Evolutionary conservation across 2,113 vertebrate genomes (phyloP), one percentile per base, ranked within the genome.

Genomic region (Regulus satrapa): DNA sequence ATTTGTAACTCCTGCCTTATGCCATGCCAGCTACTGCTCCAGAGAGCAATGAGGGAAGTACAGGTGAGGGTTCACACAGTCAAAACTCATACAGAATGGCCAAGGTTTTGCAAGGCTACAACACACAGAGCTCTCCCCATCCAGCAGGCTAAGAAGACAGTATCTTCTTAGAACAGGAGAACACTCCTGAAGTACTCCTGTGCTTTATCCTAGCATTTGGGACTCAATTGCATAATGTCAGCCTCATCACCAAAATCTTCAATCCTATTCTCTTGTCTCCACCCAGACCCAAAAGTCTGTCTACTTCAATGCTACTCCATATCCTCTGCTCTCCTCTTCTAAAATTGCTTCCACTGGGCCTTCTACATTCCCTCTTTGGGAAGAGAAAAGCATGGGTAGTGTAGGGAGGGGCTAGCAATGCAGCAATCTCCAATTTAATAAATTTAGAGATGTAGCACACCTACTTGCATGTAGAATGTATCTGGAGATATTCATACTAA

Each of bases 1-100:
- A 84, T 89, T 97, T 87, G 54, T 49, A 61, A 82, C 76, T 84
- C 75, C 64, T 87, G 48, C 38, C 63, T 55, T 71, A 54, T 26
- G 49, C 23, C 23, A 66, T 91, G 85, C 83, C 91, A 94, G 83
- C 69, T 76, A 52, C 78, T 69, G 69, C 81, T 95, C 41, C 55
- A 92, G 86, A 73, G 43, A 86, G 51, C 77, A 68, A 66, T 0
- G 18, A 4, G 18, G 77, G 78, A 88, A 90, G 72, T 34, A 23
- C 69, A 94, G 79, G 68, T 92, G 12, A 40, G 79, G 89, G 36
- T 17, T 67, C 5, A 18, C 77, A 76, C 2, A 73, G 71, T 81
- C 68, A 95, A 83, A 91, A 81, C 61, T 85, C 55, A 38, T 46
- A 67, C 13, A 61, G 41, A 84, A 58, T 46, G 0, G 4, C 69